phyloP scores from a whole-genome alignment of 2,113 vertebrate species.

The Dermatemys mawii region DNA sequence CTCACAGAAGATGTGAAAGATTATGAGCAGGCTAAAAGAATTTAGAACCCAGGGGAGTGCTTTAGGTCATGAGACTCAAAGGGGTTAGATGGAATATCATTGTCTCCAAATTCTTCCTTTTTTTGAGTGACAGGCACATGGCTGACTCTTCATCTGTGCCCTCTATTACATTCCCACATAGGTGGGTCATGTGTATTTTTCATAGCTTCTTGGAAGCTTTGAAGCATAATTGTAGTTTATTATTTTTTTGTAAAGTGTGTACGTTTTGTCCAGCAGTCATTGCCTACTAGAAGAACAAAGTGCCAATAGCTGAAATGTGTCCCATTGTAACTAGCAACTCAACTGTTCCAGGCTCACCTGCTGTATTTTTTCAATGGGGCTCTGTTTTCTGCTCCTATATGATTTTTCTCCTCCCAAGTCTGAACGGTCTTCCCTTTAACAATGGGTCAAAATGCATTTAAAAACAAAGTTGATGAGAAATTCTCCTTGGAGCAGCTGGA shows the following conservation, averaged over 20 bases:
- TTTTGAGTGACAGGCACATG: background rate
- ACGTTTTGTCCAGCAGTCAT: background rate
- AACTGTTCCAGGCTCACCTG: background rate
- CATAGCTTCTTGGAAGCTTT: background rate
- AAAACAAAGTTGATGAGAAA: background rate
- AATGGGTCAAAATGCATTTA: background rate
- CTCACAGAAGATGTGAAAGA: background rate
- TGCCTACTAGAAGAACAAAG: background rate
- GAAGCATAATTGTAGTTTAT: background rate
- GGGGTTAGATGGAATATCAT: background rate
- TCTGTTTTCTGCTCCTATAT: background rate
- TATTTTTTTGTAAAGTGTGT: background rate
- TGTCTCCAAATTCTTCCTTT: background rate
- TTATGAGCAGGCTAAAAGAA: background rate
- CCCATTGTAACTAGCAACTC: background rate
- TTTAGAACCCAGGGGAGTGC: background rate
- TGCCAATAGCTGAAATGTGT: background rate
- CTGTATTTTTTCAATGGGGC: background rate
- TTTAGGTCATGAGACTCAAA: background rate
- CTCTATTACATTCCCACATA: background rate
- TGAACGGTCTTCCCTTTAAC: background rate
- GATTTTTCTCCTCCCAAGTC: background rate
- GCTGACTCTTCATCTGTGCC: background rate
- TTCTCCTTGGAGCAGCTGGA: background rate
- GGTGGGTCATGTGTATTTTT: background rate